Percentiles rank a stretch among this genome's conserved stretches.
These are phyloP conservation scores for Yponomeuta cagnagella DNA, from an alignment of 2,888 invertebrate genomes.

Conservation along the genomic window DNA sequence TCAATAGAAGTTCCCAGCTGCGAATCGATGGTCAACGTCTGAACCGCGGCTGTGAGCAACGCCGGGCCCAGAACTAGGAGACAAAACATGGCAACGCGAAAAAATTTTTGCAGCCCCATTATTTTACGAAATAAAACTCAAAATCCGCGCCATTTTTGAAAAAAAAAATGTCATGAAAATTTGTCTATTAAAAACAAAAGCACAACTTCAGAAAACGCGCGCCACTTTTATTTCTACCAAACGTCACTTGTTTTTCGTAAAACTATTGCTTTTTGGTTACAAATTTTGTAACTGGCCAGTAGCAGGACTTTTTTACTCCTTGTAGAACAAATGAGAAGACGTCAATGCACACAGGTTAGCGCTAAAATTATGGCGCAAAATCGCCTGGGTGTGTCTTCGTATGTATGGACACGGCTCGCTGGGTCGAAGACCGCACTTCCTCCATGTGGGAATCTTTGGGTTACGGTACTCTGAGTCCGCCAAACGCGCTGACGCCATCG, in stretches of 20 bases:
- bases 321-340: constrained; percentile 4
- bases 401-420: constrained; percentile 45
- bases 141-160: background rate
- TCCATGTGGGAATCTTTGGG: constrained; percentile 23
- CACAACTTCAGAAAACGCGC: constrained; percentile 25
- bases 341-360: constrained; percentile 48
- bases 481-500: background rate
- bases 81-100: constrained; percentile 51
- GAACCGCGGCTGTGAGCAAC: constrained; percentile 52
- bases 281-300: constrained; percentile 3
- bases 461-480: background rate
- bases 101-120: constrained; percentile 30
- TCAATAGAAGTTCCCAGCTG: constrained; percentile 65
- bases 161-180: background rate
- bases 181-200: constrained; percentile 19
- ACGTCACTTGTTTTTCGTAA: constrained; percentile 10
- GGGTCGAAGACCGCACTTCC: constrained; percentile 39
- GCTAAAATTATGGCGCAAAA: constrained; percentile 63
- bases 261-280: background rate
- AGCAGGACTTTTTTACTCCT: background rate
- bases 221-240: constrained; percentile 17
- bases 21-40: constrained; percentile 62
- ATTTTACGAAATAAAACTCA: background rate
- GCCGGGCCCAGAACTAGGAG: constrained; percentile 56
- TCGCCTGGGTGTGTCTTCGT: constrained; percentile 53